phyloP scores from a whole-genome alignment of 2,113 vertebrate species.

The Platichthys flesus region DNA sequence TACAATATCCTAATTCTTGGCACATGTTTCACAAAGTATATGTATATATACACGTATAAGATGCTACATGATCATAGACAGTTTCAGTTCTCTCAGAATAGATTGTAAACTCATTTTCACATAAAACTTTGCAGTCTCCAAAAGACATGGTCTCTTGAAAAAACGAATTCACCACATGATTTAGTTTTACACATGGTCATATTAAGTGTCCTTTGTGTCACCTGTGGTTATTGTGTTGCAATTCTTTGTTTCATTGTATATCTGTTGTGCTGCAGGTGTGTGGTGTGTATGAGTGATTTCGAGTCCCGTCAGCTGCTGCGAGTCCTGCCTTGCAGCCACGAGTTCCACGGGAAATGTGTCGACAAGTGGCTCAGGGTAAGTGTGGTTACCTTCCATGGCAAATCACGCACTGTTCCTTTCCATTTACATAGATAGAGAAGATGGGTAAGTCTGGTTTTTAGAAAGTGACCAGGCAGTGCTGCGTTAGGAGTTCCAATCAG shows the following conservation, averaged over 20 bases:
- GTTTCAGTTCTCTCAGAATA: too few species aligned
- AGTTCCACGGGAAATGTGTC: constrained; percentile 99
- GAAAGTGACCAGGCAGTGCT: neutral
- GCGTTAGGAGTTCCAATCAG: neutral
- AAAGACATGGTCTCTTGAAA: neutral
- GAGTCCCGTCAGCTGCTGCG: constrained; percentile 98
- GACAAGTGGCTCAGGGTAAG: constrained; percentile 99
- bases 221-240: constrained; percentile 2
- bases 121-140: neutral
- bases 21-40: neutral
- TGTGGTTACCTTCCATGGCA: too few species aligned
- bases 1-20: neutral
- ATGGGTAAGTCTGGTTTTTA: neutral
- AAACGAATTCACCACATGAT: neutral
- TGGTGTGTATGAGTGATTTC: constrained; percentile 99
- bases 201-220: neutral
- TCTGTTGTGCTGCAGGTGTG: constrained; percentile 86
- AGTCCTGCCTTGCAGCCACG: constrained; percentile 98
- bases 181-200: neutral
- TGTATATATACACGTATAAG: too few species aligned
- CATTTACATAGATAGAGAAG: neutral
- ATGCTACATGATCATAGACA: too few species aligned
- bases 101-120: neutral
- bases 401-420: neutral
- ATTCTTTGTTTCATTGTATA: neutral